phyloP scores from a whole-genome alignment of 2,113 vertebrate genomes.

The Serilophus lunatus region DNA sequence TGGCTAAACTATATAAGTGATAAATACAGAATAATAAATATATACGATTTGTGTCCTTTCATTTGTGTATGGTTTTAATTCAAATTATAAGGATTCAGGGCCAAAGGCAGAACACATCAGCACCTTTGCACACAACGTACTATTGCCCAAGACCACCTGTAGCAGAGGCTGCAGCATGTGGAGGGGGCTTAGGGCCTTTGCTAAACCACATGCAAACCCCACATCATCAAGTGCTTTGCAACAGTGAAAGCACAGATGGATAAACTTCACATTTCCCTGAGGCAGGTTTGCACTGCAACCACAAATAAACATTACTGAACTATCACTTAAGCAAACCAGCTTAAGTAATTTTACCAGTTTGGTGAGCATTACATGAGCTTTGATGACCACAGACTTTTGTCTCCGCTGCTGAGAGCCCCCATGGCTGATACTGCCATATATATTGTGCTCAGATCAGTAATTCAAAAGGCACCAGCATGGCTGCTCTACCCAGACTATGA shows the following conservation, averaged over 20 bases:
- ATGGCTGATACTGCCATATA: accelerated
- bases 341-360: neutral
- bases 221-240: accelerated
- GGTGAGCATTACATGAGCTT: neutral
- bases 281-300: neutral
- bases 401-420: neutral
- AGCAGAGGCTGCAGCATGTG: neutral
- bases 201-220: neutral
- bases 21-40: neutral
- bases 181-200: neutral
- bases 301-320: neutral
- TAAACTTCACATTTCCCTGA: neutral
- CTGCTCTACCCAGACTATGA: neutral
- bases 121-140: neutral
- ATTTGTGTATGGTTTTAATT: neutral
- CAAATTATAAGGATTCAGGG: neutral
- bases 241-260: neutral
- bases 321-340: neutral
- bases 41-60: neutral
- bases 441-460: neutral
- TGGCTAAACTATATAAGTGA: neutral
- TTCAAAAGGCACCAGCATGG: neutral
- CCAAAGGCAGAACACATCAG: neutral
- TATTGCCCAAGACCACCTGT: neutral
- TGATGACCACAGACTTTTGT: neutral